Evolutionary conservation across 2,888 invertebrate species (phyloP).

Genomic region (Dermolepida albohirtum): DNA sequence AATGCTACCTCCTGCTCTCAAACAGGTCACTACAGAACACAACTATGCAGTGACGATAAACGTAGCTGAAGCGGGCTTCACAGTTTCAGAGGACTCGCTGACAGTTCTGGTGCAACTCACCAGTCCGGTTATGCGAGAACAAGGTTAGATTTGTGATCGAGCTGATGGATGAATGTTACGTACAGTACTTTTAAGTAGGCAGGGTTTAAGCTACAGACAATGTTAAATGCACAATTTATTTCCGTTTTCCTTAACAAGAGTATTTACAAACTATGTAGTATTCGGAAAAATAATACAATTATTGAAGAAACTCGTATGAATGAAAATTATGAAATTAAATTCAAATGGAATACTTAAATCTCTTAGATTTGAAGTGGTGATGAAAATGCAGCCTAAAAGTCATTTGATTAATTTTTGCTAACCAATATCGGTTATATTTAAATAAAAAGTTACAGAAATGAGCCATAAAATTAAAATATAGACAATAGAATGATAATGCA

Average conservation of each 20-base stretch:
- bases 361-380: too few species aligned
- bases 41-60: slow-evolving; percentile 87
- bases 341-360: too few species aligned
- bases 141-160: slow-evolving; percentile 65
- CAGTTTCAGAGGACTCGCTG: slow-evolving; percentile 82
- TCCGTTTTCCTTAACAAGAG: slow-evolving; percentile 4
- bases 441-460: too few species aligned
- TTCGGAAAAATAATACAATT: too few species aligned
- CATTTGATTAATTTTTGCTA: too few species aligned
- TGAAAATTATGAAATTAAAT: too few species aligned
- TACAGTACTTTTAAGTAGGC: slow-evolving; percentile 61
- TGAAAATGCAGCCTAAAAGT: neutral
- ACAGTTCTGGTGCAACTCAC: slow-evolving; percentile 91
- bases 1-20: slow-evolving; percentile 84
- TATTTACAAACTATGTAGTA: slow-evolving; percentile 14
- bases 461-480: too few species aligned
- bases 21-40: slow-evolving; percentile 77
- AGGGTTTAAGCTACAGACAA: slow-evolving; percentile 62
- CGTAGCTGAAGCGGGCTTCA: slow-evolving; percentile 86
- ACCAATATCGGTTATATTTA: too few species aligned
- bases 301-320: too few species aligned
- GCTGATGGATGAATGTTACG: slow-evolving; percentile 50
- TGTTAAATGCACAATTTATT: slow-evolving; percentile 20
- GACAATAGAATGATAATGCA: too few species aligned
- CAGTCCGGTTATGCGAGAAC: slow-evolving; percentile 92